A percentile compares a stretch with the other conserved stretches of the same genome.
Evolutionary conservation across 1,140 invertebrate genomes (phyloP).

Genomic region (Apolygus lucorum): DNA sequence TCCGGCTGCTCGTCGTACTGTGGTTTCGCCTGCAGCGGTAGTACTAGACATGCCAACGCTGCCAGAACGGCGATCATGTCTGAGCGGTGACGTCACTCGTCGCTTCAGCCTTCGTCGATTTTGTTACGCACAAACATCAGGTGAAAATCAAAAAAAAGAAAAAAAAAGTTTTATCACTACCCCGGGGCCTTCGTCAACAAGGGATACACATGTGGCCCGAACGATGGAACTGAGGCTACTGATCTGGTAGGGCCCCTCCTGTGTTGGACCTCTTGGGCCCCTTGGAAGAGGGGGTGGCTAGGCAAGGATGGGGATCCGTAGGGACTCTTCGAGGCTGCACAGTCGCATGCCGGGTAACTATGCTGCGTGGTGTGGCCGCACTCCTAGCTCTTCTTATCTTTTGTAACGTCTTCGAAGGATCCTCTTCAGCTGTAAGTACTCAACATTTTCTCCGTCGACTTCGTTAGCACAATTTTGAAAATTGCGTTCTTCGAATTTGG

Average conservation of each 20-base stretch:
- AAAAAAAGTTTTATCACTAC: not conserved
- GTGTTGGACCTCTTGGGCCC: not conserved
- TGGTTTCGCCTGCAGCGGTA: conserved; percentile 4
- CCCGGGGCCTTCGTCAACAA: not conserved
- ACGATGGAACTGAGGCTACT: conserved; percentile 10
- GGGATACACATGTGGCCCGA: not conserved
- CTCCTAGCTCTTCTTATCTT: conserved; percentile 1
- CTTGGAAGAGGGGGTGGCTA: not conserved
- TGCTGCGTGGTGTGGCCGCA: conserved; percentile 14
- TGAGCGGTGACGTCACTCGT: not conserved
- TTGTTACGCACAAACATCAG: not conserved
- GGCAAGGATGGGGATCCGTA: not conserved
- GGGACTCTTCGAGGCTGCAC: not conserved
- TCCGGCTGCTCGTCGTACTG: not conserved
- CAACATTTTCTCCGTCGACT: too few relatives aligned
- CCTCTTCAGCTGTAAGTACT: not conserved
- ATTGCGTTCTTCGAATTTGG: too few relatives aligned
- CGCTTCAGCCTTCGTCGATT: conserved; percentile 2
- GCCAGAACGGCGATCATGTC: not conserved
- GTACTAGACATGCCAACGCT: conserved; percentile 1
- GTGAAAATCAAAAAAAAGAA: not conserved
- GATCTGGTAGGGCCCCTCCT: conserved; percentile 12
- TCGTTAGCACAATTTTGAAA: too few relatives aligned
- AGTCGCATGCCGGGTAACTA: conserved; percentile 12
- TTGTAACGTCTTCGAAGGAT: conserved; percentile 6